These are phyloP conservation scores for Phocoena sinus DNA, from an alignment of 2,113 vertebrate genomes.

Conservation along the genomic window DNA sequence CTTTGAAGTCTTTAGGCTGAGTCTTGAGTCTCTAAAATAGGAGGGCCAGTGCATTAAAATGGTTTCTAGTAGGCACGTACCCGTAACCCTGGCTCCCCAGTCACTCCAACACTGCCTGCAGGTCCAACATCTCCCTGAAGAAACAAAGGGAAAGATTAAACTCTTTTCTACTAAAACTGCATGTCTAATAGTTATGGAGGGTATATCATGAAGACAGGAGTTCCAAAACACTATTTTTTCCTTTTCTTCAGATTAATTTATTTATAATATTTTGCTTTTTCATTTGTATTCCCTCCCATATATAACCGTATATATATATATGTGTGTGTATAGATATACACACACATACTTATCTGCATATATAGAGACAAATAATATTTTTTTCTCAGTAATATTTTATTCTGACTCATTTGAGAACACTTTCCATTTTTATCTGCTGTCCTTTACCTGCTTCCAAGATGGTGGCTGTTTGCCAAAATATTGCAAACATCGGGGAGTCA, in stretches of 20 bases:
- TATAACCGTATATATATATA: neutral
- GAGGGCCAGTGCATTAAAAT: neutral
- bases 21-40: neutral
- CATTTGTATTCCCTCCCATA: neutral
- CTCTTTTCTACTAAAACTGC: neutral
- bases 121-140: conserved; percentile 85
- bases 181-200: neutral
- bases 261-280: neutral
- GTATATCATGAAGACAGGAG: neutral
- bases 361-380: neutral
- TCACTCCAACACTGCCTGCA: conserved; percentile 81
- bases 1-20: neutral
- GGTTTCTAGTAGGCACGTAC: conserved; percentile 77
- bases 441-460: neutral
- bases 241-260: neutral
- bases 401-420: neutral
- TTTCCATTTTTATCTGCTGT: neutral
- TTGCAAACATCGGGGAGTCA: neutral
- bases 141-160: conserved; percentile 29
- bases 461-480: neutral
- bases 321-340: too few relatives aligned
- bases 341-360: neutral
- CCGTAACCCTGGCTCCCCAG: conserved; percentile 80
- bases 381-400: neutral
- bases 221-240: neutral